These are phyloP conservation scores for Acropora yongei DNA, from an alignment of 64 coral and sea anemone species.

Conservation along the genomic window DNA sequence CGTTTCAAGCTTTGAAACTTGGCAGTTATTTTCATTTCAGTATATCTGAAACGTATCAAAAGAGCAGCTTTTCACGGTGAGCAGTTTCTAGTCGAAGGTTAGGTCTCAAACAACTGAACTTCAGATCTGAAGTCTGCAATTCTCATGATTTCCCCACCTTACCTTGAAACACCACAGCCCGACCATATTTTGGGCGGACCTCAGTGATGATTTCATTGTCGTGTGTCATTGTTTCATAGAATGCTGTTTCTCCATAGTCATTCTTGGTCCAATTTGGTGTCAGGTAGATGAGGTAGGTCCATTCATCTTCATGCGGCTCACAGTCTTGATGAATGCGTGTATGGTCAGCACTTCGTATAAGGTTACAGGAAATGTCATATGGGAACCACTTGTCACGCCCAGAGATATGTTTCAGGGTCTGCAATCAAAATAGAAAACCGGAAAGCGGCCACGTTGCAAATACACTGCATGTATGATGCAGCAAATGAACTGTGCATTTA, in stretches of 20 bases:
- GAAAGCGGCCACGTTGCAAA: neutral
- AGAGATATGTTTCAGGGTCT: slow-evolving; percentile 85
- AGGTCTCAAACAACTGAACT: too few relatives aligned
- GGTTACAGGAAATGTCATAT: slow-evolving; percentile 96
- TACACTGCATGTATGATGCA: neutral
- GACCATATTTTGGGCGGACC: slow-evolving; percentile 95
- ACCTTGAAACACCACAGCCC: slow-evolving; percentile 97
- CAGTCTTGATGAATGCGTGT: slow-evolving; percentile 97
- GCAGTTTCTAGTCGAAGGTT: too few relatives aligned
- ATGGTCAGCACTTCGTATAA: slow-evolving; percentile 89
- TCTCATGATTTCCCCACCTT: neutral
- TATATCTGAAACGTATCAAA: too few relatives aligned
- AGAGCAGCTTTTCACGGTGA: too few relatives aligned
- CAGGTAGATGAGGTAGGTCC: slow-evolving; percentile 94
- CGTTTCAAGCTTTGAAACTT: too few relatives aligned
- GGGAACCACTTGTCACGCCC: slow-evolving; percentile 97
- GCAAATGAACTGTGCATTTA: neutral
- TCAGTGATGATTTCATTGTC: slow-evolving; percentile 93
- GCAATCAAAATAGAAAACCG: neutral
- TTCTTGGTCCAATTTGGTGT: slow-evolving; percentile 91
- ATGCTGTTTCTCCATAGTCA: slow-evolving; percentile 97
- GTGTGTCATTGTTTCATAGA: slow-evolving; percentile 84
- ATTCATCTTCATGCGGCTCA: slow-evolving; percentile 72
- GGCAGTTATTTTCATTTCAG: too few relatives aligned
- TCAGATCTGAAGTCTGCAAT: too few relatives aligned